A percentile compares a stretch with the other conserved stretches of the same genome.
phyloP scores from a whole-genome alignment of 2,888 invertebrate species.

The Dicyrtomina minuta region DNA sequence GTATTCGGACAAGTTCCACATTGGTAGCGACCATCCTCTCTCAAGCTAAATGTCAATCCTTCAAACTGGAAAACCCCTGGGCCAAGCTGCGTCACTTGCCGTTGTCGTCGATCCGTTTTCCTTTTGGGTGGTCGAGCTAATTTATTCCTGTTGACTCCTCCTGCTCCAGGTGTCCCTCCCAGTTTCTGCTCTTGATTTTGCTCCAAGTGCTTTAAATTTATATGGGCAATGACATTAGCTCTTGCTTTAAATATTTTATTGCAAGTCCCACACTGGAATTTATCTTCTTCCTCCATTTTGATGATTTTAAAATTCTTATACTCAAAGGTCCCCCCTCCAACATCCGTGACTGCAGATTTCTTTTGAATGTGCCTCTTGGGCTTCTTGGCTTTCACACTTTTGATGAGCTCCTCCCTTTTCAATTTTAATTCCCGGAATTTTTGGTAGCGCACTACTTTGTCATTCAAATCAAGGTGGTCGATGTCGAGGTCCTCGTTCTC shows the following conservation, averaged over 20 bases:
- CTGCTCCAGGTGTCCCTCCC: not conserved
- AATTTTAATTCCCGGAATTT: not conserved
- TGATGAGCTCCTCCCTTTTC: not conserved
- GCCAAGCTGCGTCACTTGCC: constrained; percentile 9
- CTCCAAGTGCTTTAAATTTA: no score
- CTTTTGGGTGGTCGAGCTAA: not conserved
- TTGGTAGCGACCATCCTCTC: constrained; percentile 25
- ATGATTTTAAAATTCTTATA: not conserved
- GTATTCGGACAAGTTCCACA: constrained; percentile 27
- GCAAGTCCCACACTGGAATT: constrained; percentile 11
- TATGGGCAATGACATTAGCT: constrained; percentile 8
- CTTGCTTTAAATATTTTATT: constrained; percentile 11
- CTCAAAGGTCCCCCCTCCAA: not conserved
- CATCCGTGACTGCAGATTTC: constrained; percentile 6
- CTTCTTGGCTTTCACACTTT: not conserved
- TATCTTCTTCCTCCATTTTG: constrained; percentile 1
- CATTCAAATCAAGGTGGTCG: no score
- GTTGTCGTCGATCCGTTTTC: constrained; percentile 19
- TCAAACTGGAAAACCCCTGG: constrained; percentile 25
- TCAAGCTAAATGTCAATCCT: constrained; percentile 23
- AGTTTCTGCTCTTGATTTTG: constrained; percentile 11
- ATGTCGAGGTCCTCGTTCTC: not conserved
- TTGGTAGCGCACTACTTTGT: not conserved
- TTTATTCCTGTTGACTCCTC: no score
- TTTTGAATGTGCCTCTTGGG: not conserved